Conservation (phyloP, 2,888 invertebrate species). For the Vanessa cardui region DNA sequence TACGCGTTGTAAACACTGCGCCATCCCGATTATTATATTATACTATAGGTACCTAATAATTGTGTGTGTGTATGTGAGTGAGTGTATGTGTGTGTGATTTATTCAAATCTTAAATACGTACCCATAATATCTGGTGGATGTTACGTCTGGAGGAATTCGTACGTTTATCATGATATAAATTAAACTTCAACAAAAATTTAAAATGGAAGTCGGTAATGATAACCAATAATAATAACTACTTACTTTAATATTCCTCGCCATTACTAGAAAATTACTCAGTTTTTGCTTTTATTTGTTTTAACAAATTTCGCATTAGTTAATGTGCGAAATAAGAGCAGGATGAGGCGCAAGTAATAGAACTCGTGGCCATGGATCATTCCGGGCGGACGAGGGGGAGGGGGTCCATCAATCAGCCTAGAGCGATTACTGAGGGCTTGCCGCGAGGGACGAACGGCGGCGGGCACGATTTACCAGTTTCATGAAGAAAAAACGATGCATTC, state of each 20-base stretch:
- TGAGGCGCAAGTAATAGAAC: conserved; percentile 69
- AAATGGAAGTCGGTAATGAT: background rate
- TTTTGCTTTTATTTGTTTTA: conserved; percentile 32
- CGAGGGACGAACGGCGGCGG: conserved; percentile 43
- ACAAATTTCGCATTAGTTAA: conserved; percentile 44
- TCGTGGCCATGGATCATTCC: conserved; percentile 71
- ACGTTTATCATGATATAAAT: no score
- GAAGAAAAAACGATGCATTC: no score
- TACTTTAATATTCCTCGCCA: conserved; percentile 16
- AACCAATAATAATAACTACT: background rate
- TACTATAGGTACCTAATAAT: no score
- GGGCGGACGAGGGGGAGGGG: conserved; percentile 52
- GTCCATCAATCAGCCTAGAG: conserved; percentile 80
- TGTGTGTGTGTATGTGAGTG: no score
- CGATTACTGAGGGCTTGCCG: conserved; percentile 66
- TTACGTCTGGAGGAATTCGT: no score
- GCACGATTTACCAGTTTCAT: no score
- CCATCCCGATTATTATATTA: no score
- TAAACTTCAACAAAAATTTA: background rate
- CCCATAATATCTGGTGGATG: no score
- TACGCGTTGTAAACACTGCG: no score
- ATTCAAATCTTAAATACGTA: no score
- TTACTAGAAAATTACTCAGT: conserved; percentile 26
- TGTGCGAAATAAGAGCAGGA: conserved; percentile 59
- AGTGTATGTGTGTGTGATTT: no score